phyloP scores from a whole-genome alignment of 2,797 vertebrate species.

The Masticophis lateralis region DNA sequence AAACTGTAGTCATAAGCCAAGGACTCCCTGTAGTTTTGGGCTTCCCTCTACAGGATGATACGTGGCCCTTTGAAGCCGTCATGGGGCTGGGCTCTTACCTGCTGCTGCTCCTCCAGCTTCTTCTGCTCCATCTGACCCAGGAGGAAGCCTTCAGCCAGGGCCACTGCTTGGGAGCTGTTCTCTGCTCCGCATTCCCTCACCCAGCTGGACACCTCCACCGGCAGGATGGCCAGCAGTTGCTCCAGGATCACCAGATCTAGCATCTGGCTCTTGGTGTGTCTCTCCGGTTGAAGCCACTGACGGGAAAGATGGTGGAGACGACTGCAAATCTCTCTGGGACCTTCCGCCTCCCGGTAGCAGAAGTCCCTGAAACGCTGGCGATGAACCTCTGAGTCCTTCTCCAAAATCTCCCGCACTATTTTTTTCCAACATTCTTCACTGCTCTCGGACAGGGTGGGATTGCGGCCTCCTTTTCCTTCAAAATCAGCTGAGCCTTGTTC shows the following conservation, averaged over 20 bases:
- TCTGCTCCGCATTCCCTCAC: not conserved
- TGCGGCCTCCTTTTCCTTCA: not conserved
- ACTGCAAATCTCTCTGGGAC: not conserved
- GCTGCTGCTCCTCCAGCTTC: not conserved
- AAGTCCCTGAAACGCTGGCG: not conserved
- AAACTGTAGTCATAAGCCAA: no score
- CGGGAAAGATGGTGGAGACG: not conserved
- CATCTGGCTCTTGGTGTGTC: not conserved
- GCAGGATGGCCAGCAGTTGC: not conserved
- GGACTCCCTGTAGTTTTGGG: no score
- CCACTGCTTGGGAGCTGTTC: not conserved
- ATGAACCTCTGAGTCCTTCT: not conserved
- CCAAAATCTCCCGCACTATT: not conserved
- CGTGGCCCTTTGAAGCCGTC: not conserved
- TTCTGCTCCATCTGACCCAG: not conserved
- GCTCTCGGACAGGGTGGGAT: not conserved
- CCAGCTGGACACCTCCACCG: not conserved
- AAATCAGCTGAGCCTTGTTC: not conserved
- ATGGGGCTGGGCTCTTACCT: not conserved
- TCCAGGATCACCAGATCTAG: not conserved
- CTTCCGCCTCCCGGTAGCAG: not conserved
- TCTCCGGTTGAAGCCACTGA: not conserved
- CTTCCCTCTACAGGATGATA: not conserved
- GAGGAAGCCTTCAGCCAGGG: not conserved
- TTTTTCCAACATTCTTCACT: not conserved